A percentile compares a stretch with the other conserved stretches of the same genome.
These are phyloP conservation scores for Euzetes globulus DNA, from an alignment of 2,888 invertebrate species.

Conservation along the genomic window DNA sequence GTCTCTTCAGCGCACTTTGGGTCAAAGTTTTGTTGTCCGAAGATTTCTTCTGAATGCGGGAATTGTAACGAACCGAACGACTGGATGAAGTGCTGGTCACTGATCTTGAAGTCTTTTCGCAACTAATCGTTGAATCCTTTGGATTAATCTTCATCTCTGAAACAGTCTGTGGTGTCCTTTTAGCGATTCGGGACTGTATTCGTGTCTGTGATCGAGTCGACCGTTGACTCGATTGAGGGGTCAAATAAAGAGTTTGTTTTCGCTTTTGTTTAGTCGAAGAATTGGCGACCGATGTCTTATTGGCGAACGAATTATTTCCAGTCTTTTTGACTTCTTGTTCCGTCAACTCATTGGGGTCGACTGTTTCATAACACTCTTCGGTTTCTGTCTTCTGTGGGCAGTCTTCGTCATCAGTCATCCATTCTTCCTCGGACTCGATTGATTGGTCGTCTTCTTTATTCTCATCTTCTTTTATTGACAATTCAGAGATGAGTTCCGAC, in stretches of 20 bases:
- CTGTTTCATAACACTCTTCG: neutral
- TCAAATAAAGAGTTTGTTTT: constrained; percentile 26
- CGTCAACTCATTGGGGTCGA: neutral
- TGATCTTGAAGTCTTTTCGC: neutral
- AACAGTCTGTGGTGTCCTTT: neutral
- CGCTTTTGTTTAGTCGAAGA: neutral
- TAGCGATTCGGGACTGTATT: constrained; percentile 1
- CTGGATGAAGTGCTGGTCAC: neutral
- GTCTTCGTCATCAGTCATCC: constrained; percentile 33
- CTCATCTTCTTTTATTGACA: neutral
- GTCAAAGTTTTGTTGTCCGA: constrained; percentile 19
- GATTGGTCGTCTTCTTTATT: neutral
- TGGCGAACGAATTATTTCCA: neutral
- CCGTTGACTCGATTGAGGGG: neutral
- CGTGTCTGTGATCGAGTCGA: constrained; percentile 6
- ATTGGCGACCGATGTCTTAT: neutral
- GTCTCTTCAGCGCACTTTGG: constrained; percentile 10
- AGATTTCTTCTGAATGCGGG: neutral
- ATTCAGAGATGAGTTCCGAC: neutral
- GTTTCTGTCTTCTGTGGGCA: neutral
- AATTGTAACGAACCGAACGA: neutral
- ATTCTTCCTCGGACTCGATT: neutral
- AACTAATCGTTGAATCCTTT: neutral
- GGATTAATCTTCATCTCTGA: no score
- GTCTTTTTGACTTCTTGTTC: neutral